phyloP scores from a whole-genome alignment of 2,888 invertebrate species.

The Oxyteleia sp. region DNA sequence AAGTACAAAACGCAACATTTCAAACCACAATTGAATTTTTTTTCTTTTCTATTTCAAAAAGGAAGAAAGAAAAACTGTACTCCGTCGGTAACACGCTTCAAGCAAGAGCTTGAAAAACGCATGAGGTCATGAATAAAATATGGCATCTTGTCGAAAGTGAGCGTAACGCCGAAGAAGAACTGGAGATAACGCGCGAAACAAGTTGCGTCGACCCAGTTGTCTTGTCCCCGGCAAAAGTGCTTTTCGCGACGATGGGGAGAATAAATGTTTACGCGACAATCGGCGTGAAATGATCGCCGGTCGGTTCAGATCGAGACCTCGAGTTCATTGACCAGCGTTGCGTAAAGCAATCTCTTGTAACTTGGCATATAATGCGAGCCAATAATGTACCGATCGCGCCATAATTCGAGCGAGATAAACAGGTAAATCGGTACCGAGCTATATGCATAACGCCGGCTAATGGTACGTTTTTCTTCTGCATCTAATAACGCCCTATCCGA shows the following conservation, averaged over 20 bases:
- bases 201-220: constrained; percentile 23
- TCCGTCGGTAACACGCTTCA: neutral
- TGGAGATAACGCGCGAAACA: constrained; percentile 21
- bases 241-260: constrained; percentile 23
- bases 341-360: constrained; percentile 71
- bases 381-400: constrained; percentile 70
- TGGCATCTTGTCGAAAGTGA: constrained; percentile 20
- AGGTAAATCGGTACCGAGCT: constrained; percentile 63
- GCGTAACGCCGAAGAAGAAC: constrained; percentile 10
- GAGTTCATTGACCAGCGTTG: constrained; percentile 73
- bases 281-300: constrained; percentile 49
- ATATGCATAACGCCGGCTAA: constrained; percentile 59
- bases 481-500: too few relatives aligned
- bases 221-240: constrained; percentile 20
- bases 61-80: neutral
- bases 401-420: constrained; percentile 72
- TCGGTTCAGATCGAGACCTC: constrained; percentile 59
- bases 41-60: too few relatives aligned
- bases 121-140: neutral
- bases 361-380: constrained; percentile 65
- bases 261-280: constrained; percentile 58
- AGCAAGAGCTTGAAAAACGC: neutral
- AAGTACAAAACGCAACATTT: too few relatives aligned
- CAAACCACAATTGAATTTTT: too few relatives aligned
- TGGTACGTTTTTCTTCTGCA: too few relatives aligned